Percentiles rank a stretch among this genome's conserved stretches.
phyloP scores from a whole-genome alignment of 2,797 vertebrate genomes.

The Nyctalus aviator region DNA sequence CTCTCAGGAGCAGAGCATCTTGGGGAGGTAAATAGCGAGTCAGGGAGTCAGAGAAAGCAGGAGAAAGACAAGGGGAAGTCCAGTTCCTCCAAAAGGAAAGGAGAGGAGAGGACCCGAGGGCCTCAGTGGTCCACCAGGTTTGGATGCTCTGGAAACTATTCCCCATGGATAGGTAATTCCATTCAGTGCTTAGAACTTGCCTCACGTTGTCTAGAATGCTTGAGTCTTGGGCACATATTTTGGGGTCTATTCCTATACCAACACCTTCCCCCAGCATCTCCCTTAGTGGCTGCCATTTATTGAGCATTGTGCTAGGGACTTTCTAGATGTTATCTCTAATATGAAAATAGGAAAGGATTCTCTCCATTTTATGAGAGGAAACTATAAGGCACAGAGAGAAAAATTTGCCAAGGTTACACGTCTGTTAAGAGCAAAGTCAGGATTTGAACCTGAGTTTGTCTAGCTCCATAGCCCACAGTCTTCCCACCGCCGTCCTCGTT shows the following conservation, averaged over 20 bases:
- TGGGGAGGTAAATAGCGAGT: conserved; percentile 76
- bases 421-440: background rate
- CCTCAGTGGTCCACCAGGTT: background rate
- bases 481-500: background rate
- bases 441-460: background rate
- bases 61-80: conserved; percentile 60
- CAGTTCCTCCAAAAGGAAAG: conserved; percentile 36
- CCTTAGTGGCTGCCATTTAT: background rate
- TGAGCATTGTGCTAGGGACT: background rate
- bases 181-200: background rate
- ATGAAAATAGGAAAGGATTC: background rate
- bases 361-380: background rate
- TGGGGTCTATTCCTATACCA: background rate
- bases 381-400: background rate
- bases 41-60: conserved; percentile 32
- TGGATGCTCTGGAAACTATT: background rate
- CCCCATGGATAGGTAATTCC: background rate
- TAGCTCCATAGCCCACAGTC: background rate
- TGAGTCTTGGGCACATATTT: background rate
- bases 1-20: conserved; percentile 77
- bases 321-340: background rate
- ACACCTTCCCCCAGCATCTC: background rate
- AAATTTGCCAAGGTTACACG: background rate
- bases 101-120: background rate
- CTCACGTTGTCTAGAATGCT: background rate